Conservation (phyloP, 2,113 vertebrate genomes). For the Embiotoca jacksoni region DNA sequence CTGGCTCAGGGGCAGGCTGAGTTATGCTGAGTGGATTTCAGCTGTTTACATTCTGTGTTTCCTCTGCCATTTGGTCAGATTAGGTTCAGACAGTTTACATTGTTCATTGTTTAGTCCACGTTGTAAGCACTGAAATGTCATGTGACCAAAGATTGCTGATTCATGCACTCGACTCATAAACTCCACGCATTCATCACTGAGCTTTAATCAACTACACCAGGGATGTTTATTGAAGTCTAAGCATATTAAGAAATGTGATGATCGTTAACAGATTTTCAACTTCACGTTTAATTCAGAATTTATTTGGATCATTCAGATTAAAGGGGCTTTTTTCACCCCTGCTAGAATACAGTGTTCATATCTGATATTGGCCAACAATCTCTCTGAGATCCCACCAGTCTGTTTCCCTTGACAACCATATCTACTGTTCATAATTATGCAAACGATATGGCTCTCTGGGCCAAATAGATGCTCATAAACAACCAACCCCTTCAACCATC, state of each 20-base stretch:
- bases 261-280: constrained; percentile 24
- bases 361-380: neutral
- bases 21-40: constrained; percentile 42
- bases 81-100: constrained; percentile 22
- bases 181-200: neutral
- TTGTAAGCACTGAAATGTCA: constrained; percentile 11
- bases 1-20: constrained; percentile 12
- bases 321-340: constrained; percentile 4
- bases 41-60: constrained; percentile 44
- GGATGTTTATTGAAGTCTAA: constrained; percentile 12
- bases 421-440: constrained; percentile 69
- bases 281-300: constrained; percentile 15
- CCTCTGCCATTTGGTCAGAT: constrained; percentile 31
- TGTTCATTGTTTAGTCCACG: constrained; percentile 27
- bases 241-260: constrained; percentile 27
- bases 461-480: constrained; percentile 62
- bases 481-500: constrained; percentile 50
- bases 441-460: constrained; percentile 65
- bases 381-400: constrained; percentile 39
- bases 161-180: neutral
- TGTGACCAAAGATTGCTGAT: constrained; percentile 1
- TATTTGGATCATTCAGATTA: constrained; percentile 37
- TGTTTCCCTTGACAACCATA: constrained; percentile 70
- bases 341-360: constrained; percentile 4
- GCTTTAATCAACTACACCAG: constrained; percentile 18